Base-by-base conservation (phyloP, 2,888 invertebrate species). In the Trachelus tabidus region DNA sequence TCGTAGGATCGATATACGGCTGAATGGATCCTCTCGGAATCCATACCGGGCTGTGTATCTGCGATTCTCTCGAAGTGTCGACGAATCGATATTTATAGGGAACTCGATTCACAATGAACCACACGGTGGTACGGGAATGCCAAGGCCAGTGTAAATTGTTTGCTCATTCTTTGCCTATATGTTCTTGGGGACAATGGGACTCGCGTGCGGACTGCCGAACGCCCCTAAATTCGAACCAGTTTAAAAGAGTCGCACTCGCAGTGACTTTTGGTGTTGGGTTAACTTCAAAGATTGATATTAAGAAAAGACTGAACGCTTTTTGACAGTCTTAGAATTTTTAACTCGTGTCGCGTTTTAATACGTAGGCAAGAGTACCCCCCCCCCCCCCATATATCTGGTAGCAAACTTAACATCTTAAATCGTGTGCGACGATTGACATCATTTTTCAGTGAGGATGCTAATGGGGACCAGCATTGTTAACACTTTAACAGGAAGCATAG, bases 81-180 rank as follows among this genome's bases (percentile, higher is more conserved):
- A 76, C 68, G 83, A 81, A 79, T 81, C 81, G 82, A 81, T 83
- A 78, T 85, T 85, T 82, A 83, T 79, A 81, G 79, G 83, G 78
- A 76, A 23, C 76, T 37, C 12, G 4, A 75, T 74, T 74, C 73
- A 85, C 85, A 87, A 87, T 86, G 83, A 80, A 82, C 78, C 82
- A 81, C 83, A 79, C 80, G 79, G 77, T 30, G 68, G 69, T 23
- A 80, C 78, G 76, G 73, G 75, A 73, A 77, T 56, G 73, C 75
- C 71, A 75, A 75, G 81, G 80, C 84, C 83, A 83, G 81, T 83
- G 85, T 87, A 89, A 90, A 90, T 90, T 86, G 88, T 89, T 88
- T 87, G 90, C 89, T 90, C 90, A 91, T 90, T 87, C 88, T 86
- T 79, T 78, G 85, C 80, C 90, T 87, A 90, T 90, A 90, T 90